Evolutionary conservation across 2,888 invertebrate species (phyloP), one percentile per base, ranked within the genome.

Genomic region (Heteromurus nitidus): DNA sequence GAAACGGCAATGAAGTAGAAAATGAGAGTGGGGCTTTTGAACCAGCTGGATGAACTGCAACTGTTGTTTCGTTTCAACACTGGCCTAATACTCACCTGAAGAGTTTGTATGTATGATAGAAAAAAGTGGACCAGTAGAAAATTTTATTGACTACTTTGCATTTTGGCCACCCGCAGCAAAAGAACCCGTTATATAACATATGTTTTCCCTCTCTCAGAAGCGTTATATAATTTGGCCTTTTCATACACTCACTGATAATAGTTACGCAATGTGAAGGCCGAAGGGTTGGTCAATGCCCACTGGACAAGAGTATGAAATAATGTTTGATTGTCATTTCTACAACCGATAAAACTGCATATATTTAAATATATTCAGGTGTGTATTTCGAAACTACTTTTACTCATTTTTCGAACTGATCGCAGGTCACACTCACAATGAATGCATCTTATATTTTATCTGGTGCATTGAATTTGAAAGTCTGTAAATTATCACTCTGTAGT

Each of bases 21-120:
- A 65, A 74, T 53, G 53, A 64, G 74, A 65, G 53, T 65, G 58
- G 50, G 13, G 24, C 11, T 24, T 26, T 36, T 67, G 47, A 67
- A 67, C 42, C 75, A 75, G 75, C 65, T 75, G 75, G 75, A 18
- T 2, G 18, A 47, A 30, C 28, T 24, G 26, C 75, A 75, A 75
- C 75, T 75, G 75, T 75, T 75, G 7, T 13, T 26, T 20, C 16
- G 22, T 50, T 20, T n/a, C n/a, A n/a, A n/a, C n/a, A n/a, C n/a
- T n/a, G n/a, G n/a, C n/a, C n/a, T n/a, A n/a, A n/a, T n/a, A n/a
- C n/a, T n/a, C n/a, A n/a, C n/a, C n/a, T n/a, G n/a, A n/a, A n/a
- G n/a, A n/a, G 50, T 50, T 50, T 50, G 50, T 20, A 50, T 50
- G 20, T 50, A 18, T 9, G n/a, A 18, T 18, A 20, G 50, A 20